Evolutionary conservation across 2,113 vertebrate species (phyloP).

Genomic region (Pseudorectes ferrugineus): DNA sequence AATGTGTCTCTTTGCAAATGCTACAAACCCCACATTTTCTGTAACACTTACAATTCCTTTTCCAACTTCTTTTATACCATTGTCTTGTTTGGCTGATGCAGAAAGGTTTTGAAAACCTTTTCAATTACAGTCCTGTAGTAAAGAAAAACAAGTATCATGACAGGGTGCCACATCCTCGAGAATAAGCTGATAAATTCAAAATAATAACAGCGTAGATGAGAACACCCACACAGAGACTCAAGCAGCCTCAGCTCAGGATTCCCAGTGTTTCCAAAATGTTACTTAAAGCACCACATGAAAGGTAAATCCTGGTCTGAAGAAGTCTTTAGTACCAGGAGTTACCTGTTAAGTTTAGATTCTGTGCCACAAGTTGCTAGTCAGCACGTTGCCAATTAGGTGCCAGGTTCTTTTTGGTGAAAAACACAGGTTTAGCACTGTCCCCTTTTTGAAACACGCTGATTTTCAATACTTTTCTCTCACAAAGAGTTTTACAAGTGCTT

Average conservation of each 20-base stretch:
- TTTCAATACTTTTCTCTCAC: neutral
- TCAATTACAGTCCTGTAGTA: constrained; percentile 30
- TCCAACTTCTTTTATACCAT: constrained; percentile 54
- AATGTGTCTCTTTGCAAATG: neutral
- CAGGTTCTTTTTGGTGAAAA: neutral
- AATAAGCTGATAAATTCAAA: neutral
- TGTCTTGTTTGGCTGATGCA: constrained; percentile 20
- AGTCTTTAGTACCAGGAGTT: neutral
- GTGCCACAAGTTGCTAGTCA: neutral
- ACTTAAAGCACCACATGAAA: neutral
- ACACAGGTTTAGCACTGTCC: neutral
- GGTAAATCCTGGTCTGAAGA: neutral
- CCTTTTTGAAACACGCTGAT: neutral
- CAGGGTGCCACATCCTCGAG: neutral
- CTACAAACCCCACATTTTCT: neutral
- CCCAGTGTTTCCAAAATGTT: neutral
- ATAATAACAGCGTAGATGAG: neutral
- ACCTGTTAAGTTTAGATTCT: neutral
- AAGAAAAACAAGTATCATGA: constrained; percentile 45
- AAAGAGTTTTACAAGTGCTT: neutral
- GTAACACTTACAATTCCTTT: constrained; percentile 62
- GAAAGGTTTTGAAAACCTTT: constrained; percentile 50
- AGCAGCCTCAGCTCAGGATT: neutral
- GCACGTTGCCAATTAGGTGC: neutral
- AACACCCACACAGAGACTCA: neutral